These are phyloP conservation scores for Anadara kagoshimensis DNA, from an alignment of 1,140 invertebrate genomes.

Conservation along the genomic window DNA sequence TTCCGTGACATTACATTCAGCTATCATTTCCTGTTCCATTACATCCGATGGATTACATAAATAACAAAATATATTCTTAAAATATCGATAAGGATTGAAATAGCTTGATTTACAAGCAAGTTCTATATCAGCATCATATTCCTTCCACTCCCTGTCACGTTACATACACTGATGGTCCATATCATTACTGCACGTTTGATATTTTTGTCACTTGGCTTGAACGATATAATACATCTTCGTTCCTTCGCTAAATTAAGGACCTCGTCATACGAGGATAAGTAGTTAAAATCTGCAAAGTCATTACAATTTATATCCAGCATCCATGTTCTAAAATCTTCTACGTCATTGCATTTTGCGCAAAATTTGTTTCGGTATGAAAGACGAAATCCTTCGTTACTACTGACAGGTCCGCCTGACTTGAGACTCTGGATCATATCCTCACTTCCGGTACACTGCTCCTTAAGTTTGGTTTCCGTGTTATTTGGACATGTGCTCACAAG, in stretches of 20 bases:
- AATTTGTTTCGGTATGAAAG: slow-evolving; percentile 13
- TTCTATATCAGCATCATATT: slow-evolving; percentile 11
- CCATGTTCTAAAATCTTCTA: neutral
- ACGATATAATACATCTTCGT: slow-evolving; percentile 2
- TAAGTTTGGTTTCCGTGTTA: neutral
- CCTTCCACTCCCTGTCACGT: slow-evolving; percentile 10
- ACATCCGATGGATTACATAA: slow-evolving; percentile 14
- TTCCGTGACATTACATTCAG: slow-evolving; percentile 13
- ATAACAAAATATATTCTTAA: slow-evolving; percentile 24
- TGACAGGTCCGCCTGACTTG: neutral
- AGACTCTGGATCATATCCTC: neutral
- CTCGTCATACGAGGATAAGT: slow-evolving; percentile 15
- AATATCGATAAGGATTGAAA: neutral
- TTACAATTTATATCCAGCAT: slow-evolving; percentile 4
- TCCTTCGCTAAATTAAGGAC: neutral
- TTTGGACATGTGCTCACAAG: slow-evolving; percentile 7
- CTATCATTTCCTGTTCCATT: neutral
- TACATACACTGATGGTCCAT: neutral
- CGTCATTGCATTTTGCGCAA: slow-evolving; percentile 14
- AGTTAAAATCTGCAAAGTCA: slow-evolving; percentile 27
- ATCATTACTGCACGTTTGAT: neutral
- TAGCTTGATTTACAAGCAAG: neutral
- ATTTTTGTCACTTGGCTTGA: neutral
- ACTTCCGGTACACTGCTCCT: neutral
- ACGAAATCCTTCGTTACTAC: neutral